phyloP scores from a whole-genome alignment of 2,113 vertebrate genomes.

The Eurypyga helias region DNA sequence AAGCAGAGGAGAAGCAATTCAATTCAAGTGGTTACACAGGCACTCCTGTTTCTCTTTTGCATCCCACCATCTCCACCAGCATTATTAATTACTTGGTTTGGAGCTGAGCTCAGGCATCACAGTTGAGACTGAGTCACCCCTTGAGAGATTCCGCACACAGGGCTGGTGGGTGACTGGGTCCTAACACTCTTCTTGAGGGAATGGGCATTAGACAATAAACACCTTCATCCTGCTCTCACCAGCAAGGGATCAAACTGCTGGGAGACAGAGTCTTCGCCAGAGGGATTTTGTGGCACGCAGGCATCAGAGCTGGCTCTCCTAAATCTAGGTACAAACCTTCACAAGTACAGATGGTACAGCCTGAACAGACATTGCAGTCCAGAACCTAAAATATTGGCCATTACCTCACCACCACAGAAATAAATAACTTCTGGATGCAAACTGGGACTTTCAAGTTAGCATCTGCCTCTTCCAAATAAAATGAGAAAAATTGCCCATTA shows the following conservation, averaged over 20 bases:
- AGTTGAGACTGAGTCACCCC: neutral
- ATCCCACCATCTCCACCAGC: neutral
- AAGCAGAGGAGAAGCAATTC: neutral
- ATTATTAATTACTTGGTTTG: neutral
- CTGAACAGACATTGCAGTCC: neutral
- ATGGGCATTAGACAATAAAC: neutral
- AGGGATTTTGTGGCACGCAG: neutral
- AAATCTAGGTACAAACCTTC: neutral
- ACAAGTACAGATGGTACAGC: neutral
- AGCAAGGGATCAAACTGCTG: neutral
- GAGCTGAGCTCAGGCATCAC: neutral
- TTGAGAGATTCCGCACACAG: neutral
- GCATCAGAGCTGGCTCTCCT: neutral
- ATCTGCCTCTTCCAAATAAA: slow-evolving; percentile 28
- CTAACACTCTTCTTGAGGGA: neutral
- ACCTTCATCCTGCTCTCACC: neutral
- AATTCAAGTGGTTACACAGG: neutral
- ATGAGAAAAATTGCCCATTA: slow-evolving; percentile 23
- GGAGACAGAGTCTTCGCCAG: neutral
- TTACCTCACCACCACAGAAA: neutral
- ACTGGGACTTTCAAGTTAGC: neutral
- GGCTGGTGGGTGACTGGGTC: neutral
- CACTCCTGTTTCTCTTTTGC: neutral
- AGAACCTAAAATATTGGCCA: neutral
- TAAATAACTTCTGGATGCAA: neutral